A percentile compares a stretch with the other conserved stretches of the same genome.
Conservation (phyloP, 2,797 vertebrate species). For the Sarcophilus harrisii region DNA sequence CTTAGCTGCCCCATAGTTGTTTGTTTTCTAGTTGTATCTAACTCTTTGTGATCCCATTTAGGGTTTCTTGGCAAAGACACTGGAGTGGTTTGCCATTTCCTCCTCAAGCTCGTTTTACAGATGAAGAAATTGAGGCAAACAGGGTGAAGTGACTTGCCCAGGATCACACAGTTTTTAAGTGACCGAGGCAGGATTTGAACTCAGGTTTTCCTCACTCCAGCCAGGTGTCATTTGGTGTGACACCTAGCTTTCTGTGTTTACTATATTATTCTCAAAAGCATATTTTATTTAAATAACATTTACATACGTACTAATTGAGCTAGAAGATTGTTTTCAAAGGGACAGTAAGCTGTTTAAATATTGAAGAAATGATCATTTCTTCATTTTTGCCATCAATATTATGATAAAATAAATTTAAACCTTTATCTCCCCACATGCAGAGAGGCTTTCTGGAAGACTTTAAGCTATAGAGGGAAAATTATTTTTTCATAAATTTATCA, state of each 20-base stretch:
- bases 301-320: not conserved
- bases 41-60: not conserved
- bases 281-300: not conserved
- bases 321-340: not conserved
- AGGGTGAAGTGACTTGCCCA: not conserved
- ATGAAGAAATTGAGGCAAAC: not conserved
- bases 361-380: not conserved
- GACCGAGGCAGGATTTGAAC: not conserved
- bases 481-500: not conserved
- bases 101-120: not conserved
- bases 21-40: not conserved
- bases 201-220: not conserved
- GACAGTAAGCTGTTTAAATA: not conserved
- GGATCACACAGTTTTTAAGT: not conserved
- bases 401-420: not conserved
- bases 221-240: too few species aligned
- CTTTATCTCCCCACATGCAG: not conserved
- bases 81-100: not conserved
- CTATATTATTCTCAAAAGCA: not conserved
- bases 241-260: not conserved
- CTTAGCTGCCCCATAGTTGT: not conserved
- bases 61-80: not conserved
- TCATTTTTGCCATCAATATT: not conserved
- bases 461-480: not conserved
- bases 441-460: not conserved